Evolutionary conservation across 2,113 vertebrate genomes (phyloP).

Genomic region (Pygoscelis adeliae): DNA sequence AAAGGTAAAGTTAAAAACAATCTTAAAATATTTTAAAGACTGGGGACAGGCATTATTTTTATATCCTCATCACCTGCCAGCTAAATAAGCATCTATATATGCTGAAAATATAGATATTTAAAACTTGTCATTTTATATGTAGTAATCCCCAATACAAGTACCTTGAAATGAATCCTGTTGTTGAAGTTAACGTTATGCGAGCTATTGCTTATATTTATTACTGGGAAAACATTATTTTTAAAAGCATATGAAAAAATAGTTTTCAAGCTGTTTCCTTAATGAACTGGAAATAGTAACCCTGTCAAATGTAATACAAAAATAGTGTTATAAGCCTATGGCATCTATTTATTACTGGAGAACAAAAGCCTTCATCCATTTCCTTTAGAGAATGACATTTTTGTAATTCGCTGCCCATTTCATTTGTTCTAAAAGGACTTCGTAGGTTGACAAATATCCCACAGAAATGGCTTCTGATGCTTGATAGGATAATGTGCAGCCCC

Average conservation of each 20-base stretch:
- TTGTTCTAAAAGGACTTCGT: conserved; percentile 83
- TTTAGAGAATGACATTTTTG: conserved; percentile 86
- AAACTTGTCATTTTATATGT: background rate
- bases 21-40: background rate
- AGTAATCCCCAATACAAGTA: conserved; percentile 23
- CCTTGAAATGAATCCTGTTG: conserved; percentile 56
- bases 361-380: conserved; percentile 86
- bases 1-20: conserved; percentile 17
- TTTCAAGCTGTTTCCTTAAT: conserved; percentile 82
- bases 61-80: background rate
- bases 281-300: conserved; percentile 83
- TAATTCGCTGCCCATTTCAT: conserved; percentile 86
- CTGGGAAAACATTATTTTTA: conserved; percentile 75
- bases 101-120: background rate
- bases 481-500: conserved; percentile 88
- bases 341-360: conserved; percentile 83
- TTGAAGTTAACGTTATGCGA: conserved; percentile 40
- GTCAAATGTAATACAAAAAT: conserved; percentile 85
- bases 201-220: conserved; percentile 72
- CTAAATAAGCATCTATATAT: conserved; percentile 4
- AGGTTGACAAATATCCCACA: conserved; percentile 86
- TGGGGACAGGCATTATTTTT: background rate
- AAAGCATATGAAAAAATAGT: conserved; percentile 75
- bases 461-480: conserved; percentile 86
- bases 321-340: conserved; percentile 82